These are phyloP conservation scores for Cataglyphis albicans DNA, from an alignment of 2,888 invertebrate species.

Conservation along the genomic window DNA sequence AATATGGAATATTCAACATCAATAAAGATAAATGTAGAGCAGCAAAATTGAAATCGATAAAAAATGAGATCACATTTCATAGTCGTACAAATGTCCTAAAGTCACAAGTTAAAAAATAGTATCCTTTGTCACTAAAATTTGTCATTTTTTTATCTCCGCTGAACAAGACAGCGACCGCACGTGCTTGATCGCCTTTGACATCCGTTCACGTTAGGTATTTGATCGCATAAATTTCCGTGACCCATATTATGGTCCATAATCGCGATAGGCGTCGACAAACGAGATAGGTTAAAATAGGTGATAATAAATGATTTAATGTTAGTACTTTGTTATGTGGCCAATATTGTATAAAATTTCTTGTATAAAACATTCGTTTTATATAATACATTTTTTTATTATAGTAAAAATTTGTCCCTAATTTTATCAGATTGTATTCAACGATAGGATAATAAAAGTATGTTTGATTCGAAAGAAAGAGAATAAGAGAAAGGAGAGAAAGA, in stretches of 20 bases:
- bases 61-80: background rate
- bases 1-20: conserved; percentile 1
- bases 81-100: conserved; percentile 3
- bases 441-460: conserved; percentile 29
- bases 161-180: conserved; percentile 28
- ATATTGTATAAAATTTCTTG: background rate
- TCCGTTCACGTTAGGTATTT: conserved; percentile 54
- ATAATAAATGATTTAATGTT: conserved; percentile 54
- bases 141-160: conserved; percentile 25
- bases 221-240: conserved; percentile 61
- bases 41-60: conserved; percentile 16
- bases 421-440: background rate
- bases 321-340: conserved; percentile 30
- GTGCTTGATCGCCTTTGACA: conserved; percentile 40
- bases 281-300: conserved; percentile 43
- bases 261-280: conserved; percentile 58
- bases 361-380: background rate
- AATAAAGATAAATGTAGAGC: conserved; percentile 15
- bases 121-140: conserved; percentile 1
- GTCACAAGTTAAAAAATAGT: conserved; percentile 16
- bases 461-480: conserved; percentile 2
- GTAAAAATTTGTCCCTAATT: conserved; percentile 34
- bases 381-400: background rate
- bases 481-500: background rate
- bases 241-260: conserved; percentile 54